Evolutionary conservation across 2,113 vertebrate genomes (phyloP).

Genomic region (Bolborhynchus lineola): DNA sequence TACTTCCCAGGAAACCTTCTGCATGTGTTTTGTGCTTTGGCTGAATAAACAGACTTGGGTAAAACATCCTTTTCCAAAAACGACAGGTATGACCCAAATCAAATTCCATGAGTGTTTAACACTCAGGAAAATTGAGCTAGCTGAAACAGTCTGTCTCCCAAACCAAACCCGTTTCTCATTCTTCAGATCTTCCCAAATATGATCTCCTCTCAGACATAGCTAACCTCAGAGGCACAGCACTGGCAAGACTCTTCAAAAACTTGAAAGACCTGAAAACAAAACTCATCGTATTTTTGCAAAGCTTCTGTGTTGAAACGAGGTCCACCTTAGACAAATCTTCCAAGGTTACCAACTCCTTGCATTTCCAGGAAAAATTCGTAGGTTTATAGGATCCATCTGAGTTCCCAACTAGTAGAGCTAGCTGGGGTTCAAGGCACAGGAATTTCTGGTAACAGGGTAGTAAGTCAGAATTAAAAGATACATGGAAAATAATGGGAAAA

Average conservation of each 20-base stretch:
- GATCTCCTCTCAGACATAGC: not conserved
- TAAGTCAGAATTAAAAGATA: not conserved
- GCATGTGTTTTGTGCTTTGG: not conserved
- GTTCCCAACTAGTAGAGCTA: not conserved
- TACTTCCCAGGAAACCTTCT: not conserved
- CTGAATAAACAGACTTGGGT: not conserved
- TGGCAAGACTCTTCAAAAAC: not conserved
- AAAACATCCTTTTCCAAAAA: not conserved
- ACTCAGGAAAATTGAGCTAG: not conserved
- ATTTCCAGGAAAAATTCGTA: not conserved
- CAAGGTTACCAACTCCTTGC: not conserved
- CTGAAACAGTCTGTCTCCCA: not conserved
- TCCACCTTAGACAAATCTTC: not conserved
- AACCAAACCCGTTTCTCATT: not conserved
- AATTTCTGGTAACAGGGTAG: not conserved
- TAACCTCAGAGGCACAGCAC: not conserved
- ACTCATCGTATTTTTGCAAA: not conserved
- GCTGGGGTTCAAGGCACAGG: not conserved
- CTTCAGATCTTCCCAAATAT: not conserved
- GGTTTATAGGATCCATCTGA: not conserved
- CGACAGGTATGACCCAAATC: accelerated
- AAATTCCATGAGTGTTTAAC: not conserved
- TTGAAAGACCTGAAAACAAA: not conserved
- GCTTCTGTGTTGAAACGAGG: not conserved
- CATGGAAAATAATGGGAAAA: not conserved